Evolutionary conservation across 2,888 invertebrate species (phyloP).

Genomic region (Temnothorax ravouxi): DNA sequence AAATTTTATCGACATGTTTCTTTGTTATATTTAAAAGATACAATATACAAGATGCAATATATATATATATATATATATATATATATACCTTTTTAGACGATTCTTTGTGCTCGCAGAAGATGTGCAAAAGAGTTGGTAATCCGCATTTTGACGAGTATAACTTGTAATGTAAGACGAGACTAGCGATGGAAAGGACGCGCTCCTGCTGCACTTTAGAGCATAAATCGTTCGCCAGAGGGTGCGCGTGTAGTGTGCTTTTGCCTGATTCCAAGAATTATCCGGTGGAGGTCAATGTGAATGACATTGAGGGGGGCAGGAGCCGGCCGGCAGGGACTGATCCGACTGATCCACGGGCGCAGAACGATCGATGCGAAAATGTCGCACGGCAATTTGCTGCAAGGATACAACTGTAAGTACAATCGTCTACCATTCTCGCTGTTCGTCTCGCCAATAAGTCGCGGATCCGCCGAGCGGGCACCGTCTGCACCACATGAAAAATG

Average conservation of each 20-base stretch:
- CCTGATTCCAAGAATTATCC: slow-evolving; percentile 25
- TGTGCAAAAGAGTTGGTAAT: not conserved
- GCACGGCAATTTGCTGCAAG: slow-evolving; percentile 79
- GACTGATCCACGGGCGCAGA: slow-evolving; percentile 34
- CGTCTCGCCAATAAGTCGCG: not conserved
- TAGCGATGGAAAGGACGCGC: slow-evolving; percentile 7
- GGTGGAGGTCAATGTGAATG: slow-evolving; percentile 69
- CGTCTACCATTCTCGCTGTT: not conserved
- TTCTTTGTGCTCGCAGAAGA: not conserved
- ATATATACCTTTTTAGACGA: not conserved
- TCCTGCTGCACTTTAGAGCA: slow-evolving; percentile 32
- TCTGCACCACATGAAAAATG: slow-evolving; percentile 73
- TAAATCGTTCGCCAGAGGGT: slow-evolving; percentile 66
- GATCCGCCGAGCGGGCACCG: slow-evolving; percentile 37
- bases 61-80: no score
- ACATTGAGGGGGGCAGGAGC: slow-evolving; percentile 39
- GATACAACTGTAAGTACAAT: slow-evolving; percentile 80
- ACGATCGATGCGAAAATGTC: slow-evolving; percentile 72
- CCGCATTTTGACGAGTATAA: not conserved
- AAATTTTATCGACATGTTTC: not conserved
- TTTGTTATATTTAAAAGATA: not conserved
- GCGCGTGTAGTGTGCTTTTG: slow-evolving; percentile 44
- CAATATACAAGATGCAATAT: no score
- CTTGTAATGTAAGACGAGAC: not conserved
- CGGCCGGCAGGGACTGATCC: slow-evolving; percentile 50